Percentiles rank a stretch among this genome's conserved stretches.
These are phyloP conservation scores for Noctuana brunneofusca DNA, from an alignment of 2,888 invertebrate genomes.

Conservation along the genomic window DNA sequence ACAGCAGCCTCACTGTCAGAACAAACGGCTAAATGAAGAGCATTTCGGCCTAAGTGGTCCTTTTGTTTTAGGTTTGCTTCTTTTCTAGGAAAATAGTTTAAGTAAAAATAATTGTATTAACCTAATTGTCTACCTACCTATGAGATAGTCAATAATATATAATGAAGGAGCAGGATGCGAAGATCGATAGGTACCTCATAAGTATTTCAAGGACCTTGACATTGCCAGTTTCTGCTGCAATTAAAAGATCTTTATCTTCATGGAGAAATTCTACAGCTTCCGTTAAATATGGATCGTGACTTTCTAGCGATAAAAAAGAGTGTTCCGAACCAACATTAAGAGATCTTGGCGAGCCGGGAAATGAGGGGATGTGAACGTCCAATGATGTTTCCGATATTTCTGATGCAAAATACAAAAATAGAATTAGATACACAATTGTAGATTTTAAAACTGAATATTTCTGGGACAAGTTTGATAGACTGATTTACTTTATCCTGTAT, in stretches of 20 bases:
- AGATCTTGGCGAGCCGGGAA: conserved; percentile 53
- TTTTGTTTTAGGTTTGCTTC: conserved; percentile 54
- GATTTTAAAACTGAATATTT: too few species aligned
- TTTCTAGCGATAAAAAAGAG: conserved; percentile 37
- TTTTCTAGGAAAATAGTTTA: conserved; percentile 43
- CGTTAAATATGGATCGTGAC: conserved; percentile 39
- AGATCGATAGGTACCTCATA: conserved; percentile 52
- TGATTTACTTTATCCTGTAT: too few species aligned
- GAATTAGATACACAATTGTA: too few species aligned
- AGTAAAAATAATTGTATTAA: not conserved
- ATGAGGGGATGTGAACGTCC: conserved; percentile 56
- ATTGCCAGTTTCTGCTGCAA: conserved; percentile 66
- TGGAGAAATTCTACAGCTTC: conserved; percentile 59
- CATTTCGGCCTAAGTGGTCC: conserved; percentile 66
- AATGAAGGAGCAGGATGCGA: too few species aligned
- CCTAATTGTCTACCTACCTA: not conserved
- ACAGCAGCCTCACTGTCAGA: conserved; percentile 52
- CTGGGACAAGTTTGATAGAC: too few species aligned
- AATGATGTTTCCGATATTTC: conserved; percentile 56
- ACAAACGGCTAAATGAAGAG: conserved; percentile 67
- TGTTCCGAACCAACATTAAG: conserved; percentile 38
- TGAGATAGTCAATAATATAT: not conserved
- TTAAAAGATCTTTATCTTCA: conserved; percentile 56
- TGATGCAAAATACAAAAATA: conserved; percentile 42
- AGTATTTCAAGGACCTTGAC: conserved; percentile 47